phyloP scores from a whole-genome alignment of 2,113 vertebrate genomes.

The Prietella phreatophila region DNA sequence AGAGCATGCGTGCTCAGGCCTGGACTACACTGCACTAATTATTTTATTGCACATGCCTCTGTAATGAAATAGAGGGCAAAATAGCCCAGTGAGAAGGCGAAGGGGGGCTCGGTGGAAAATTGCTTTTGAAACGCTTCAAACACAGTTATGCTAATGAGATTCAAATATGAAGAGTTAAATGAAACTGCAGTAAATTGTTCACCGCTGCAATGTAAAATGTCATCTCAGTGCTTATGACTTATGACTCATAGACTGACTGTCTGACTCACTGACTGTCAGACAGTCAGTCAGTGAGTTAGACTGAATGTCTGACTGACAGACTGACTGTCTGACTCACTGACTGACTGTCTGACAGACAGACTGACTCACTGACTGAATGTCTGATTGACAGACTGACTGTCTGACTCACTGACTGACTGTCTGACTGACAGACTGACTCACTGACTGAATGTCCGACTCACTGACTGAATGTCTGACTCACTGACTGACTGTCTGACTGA shows the following conservation, averaged over 20 bases:
- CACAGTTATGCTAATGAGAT: constrained; percentile 51
- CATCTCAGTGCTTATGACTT: constrained; percentile 18
- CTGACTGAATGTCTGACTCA: neutral
- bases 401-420: no score
- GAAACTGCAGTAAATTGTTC: constrained; percentile 38
- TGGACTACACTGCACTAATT: constrained; percentile 65
- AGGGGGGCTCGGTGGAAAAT: constrained; percentile 63
- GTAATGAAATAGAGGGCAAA: constrained; percentile 62
- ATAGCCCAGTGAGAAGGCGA: constrained; percentile 17
- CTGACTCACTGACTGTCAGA: neutral
- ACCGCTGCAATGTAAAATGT: constrained; percentile 38
- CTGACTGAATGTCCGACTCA: no score
- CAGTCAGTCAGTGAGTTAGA: no score
- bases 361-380: neutral
- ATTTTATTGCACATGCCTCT: constrained; percentile 74
- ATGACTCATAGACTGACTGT: neutral
- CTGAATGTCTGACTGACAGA: neutral
- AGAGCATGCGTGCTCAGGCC: constrained; percentile 70
- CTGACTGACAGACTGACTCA: neutral
- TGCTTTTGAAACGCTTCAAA: constrained; percentile 52
- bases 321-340: neutral
- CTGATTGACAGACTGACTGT: neutral
- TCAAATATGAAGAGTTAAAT: constrained; percentile 48
- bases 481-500: neutral
- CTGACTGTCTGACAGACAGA: no score